Evolutionary conservation across 2,888 invertebrate species (phyloP).

Genomic region (Hirtodrosophila alboralis): DNA sequence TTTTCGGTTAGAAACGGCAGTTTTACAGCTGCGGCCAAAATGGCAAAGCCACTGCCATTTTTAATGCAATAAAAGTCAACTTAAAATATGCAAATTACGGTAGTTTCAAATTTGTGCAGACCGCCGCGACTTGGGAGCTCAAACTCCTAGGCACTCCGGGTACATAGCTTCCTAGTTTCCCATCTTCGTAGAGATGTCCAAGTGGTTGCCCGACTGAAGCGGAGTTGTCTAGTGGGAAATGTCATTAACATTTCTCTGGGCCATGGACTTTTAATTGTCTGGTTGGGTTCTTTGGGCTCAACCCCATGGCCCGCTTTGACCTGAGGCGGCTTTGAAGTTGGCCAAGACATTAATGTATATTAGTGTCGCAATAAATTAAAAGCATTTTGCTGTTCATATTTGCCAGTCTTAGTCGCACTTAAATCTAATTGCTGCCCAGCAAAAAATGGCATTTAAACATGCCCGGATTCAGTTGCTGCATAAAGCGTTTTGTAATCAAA

Average conservation of each 20-base stretch:
- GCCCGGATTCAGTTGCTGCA: constrained; percentile 27
- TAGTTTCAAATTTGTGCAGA: constrained; percentile 79
- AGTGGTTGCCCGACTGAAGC: constrained; percentile 28
- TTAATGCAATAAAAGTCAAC: constrained; percentile 82
- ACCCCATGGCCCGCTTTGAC: constrained; percentile 30
- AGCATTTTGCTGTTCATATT: constrained; percentile 80
- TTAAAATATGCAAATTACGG: constrained; percentile 81
- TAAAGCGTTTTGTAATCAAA: constrained; percentile 64
- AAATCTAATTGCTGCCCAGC: constrained; percentile 72
- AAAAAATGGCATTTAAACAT: constrained; percentile 56
- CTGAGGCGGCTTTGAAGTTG: constrained; percentile 58
- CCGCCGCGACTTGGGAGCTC: constrained; percentile 53
- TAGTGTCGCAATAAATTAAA: constrained; percentile 80
- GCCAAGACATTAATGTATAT: constrained; percentile 77
- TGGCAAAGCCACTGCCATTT: constrained; percentile 76
- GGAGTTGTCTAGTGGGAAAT: constrained; percentile 65
- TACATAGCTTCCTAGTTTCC: neutral
- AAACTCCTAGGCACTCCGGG: constrained; percentile 5
- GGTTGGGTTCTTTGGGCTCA: constrained; percentile 31
- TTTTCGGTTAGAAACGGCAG: constrained; percentile 37
- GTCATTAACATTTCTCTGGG: constrained; percentile 79
- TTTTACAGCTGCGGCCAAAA: constrained; percentile 71
- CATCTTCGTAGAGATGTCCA: constrained; percentile 31
- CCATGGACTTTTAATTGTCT: constrained; percentile 78
- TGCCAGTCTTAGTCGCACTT: constrained; percentile 58